phyloP scores from a whole-genome alignment of 2,888 invertebrate genomes.

The Actias luna region DNA sequence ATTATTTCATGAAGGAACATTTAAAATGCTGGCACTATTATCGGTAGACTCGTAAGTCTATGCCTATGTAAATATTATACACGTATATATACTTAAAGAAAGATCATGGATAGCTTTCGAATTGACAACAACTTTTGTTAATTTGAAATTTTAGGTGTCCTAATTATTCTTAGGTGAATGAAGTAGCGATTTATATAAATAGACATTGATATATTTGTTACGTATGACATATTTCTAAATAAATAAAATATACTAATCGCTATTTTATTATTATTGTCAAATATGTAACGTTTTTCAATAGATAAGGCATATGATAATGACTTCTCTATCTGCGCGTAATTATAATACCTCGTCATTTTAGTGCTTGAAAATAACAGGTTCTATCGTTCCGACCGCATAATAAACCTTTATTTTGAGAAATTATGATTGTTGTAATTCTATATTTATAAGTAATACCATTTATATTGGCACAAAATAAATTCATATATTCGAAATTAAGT shows the following conservation, averaged over 20 bases:
- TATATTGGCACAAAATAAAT: neutral
- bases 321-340: constrained; percentile 51
- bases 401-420: constrained; percentile 39
- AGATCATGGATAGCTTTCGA: neutral
- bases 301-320: constrained; percentile 56
- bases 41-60: neutral
- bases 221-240: no score
- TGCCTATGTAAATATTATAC: neutral
- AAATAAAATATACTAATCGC: neutral
- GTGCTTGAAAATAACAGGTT: constrained; percentile 61
- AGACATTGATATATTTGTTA: no score
- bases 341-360: constrained; percentile 66
- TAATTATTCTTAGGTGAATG: neutral
- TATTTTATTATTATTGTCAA: neutral
- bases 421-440: constrained; percentile 22
- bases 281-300: constrained; percentile 31
- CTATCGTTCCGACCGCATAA: constrained; percentile 39
- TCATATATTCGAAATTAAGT: no score
- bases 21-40: neutral
- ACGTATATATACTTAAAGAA: neutral
- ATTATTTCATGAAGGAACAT: neutral
- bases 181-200: neutral
- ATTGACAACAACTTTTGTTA: neutral
- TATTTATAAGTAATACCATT: neutral
- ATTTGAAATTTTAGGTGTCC: no score